Conservation (phyloP, 1,140 invertebrate species). For the Laupala kohalensis region DNA sequence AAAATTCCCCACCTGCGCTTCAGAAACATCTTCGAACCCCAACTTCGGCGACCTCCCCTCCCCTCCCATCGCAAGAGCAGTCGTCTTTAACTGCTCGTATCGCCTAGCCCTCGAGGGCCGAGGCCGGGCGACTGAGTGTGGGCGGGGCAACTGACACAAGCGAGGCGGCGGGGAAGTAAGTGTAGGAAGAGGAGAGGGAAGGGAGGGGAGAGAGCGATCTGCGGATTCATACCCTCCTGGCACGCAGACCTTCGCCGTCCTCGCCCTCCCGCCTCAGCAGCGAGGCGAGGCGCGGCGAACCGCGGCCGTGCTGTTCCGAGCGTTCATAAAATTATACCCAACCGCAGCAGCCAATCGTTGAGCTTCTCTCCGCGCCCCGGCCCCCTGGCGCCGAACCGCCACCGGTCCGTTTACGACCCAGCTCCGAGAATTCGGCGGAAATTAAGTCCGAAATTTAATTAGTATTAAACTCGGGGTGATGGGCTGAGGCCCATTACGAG, state of each 20-base stretch:
- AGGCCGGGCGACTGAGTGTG: no score
- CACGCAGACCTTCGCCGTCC: neutral
- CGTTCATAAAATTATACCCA: slow-evolving; percentile 8
- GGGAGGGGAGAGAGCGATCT: neutral
- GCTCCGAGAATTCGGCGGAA: slow-evolving; percentile 9
- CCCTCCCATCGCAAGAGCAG: no score
- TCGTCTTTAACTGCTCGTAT: no score
- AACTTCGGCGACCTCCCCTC: no score
- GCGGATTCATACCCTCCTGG: neutral
- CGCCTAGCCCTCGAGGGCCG: no score
- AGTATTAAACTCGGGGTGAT: slow-evolving; percentile 7
- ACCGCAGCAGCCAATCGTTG: neutral
- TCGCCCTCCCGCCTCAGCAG: neutral
- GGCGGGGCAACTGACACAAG: no score
- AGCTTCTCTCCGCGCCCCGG: no score
- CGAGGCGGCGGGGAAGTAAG: no score
- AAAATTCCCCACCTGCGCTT: no score
- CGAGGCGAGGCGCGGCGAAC: no score
- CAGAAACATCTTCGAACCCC: no score
- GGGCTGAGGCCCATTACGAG: neutral
- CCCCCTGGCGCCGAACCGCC: neutral
- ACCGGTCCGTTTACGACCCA: slow-evolving; percentile 5
- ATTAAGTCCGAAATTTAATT: slow-evolving; percentile 14
- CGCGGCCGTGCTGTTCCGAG: neutral
- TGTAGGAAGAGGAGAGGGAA: no score